phyloP scores from a whole-genome alignment of 2,888 invertebrate genomes.

The Dryomyza anilis region DNA sequence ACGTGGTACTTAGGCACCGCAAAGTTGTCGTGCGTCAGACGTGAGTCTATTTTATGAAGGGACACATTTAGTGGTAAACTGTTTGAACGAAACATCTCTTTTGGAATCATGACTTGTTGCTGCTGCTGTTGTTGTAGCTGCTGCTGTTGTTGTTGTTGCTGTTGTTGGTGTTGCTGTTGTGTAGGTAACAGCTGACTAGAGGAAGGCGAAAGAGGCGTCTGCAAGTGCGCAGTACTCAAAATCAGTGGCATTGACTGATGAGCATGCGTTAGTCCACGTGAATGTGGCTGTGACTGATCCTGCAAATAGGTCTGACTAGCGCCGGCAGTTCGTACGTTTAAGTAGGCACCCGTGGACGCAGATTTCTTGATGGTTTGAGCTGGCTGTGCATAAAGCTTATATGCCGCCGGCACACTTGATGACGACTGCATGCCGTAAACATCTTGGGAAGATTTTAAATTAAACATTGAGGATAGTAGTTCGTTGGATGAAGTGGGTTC shows the following conservation, averaged over 20 bases:
- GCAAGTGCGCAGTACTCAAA: no score
- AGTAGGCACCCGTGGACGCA: conserved; percentile 54
- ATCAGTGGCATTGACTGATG: conserved; percentile 39
- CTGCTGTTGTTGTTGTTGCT: conserved; percentile 40
- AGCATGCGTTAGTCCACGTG: conserved; percentile 38
- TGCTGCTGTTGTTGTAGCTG: conserved; percentile 35
- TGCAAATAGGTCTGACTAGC: conserved; percentile 32
- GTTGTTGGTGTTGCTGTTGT: conserved; percentile 26
- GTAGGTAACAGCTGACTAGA: no score
- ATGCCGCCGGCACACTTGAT: conserved; percentile 35
- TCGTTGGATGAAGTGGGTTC: conserved; percentile 51
- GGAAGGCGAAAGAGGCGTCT: no score
- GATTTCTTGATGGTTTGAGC: conserved; percentile 51
- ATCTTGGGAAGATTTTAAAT: conserved; percentile 36
- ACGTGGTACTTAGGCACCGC: conserved; percentile 57
- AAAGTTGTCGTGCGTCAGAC: conserved; percentile 51
- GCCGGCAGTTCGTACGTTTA: conserved; percentile 45
- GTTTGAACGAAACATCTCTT: conserved; percentile 68
- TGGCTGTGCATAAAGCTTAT: conserved; percentile 51
- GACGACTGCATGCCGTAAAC: conserved; percentile 33
- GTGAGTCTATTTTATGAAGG: conserved; percentile 58
- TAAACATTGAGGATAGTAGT: no score
- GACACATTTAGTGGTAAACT: conserved; percentile 68
- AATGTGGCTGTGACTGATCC: conserved; percentile 28
- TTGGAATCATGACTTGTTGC: conserved; percentile 45